Percentiles rank a stretch among this genome's conserved stretches.
phyloP scores from a whole-genome alignment of 35 echinoderm and acorn worm genomes.

The Hemicentrotus pulcherrimus region DNA sequence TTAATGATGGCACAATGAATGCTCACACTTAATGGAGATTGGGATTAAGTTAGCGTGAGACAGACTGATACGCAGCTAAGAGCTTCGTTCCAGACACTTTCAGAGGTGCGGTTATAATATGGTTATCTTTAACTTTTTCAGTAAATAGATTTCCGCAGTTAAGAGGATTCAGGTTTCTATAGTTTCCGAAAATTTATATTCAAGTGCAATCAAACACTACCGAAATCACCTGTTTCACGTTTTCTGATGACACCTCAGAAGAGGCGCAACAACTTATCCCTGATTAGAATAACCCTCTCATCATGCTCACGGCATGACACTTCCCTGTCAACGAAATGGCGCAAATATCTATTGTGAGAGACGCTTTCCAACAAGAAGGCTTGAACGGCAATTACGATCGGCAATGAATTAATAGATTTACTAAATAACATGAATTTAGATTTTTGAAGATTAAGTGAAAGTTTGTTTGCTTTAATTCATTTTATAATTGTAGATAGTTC shows the following conservation, averaged over 20 bases:
- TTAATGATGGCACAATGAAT: neutral
- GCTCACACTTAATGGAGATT: neutral
- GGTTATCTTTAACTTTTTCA: neutral
- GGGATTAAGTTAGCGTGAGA: neutral
- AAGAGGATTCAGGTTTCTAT: neutral
- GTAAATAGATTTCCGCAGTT: neutral
- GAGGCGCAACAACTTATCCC: neutral
- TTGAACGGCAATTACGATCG: no score
- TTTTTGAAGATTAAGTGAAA: no score
- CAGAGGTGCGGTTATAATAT: neutral
- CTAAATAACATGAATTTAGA: no score
- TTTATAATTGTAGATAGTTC: no score
- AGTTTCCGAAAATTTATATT: neutral
- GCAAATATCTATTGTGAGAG: no score
- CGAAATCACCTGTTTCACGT: neutral
- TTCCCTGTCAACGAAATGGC: no score
- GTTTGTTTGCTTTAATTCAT: no score
- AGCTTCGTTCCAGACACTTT: neutral
- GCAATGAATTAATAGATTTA: no score
- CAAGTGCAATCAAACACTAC: neutral
- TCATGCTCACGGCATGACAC: no score
- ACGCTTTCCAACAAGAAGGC: no score
- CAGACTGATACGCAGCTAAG: neutral
- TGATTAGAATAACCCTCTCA: neutral
- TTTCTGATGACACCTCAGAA: neutral